phyloP scores from a whole-genome alignment of 2,797 vertebrate species.

The Cercopithecus neglectus region DNA sequence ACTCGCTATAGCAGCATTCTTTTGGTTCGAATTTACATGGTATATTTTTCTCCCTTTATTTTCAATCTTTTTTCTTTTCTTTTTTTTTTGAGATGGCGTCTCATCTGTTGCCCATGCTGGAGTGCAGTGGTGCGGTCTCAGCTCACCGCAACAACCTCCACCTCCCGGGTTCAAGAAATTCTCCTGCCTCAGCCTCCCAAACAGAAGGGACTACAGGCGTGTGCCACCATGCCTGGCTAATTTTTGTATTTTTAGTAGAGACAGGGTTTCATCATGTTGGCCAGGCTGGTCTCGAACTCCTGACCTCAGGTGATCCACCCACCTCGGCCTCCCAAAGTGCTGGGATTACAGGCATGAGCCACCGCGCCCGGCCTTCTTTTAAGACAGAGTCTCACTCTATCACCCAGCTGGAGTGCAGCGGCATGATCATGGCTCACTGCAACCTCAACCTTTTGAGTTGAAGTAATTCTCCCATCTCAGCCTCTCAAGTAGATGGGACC shows the following conservation, averaged over 20 bases:
- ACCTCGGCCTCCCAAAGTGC: background rate
- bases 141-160: background rate
- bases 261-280: accelerated
- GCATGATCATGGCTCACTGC: background rate
- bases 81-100: background rate
- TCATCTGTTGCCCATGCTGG: background rate
- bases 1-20: background rate
- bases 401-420: background rate
- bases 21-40: background rate
- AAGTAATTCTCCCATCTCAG: background rate
- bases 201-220: background rate
- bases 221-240: background rate
- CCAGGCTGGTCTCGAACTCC: background rate
- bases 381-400: background rate
- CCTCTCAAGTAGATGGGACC: background rate
- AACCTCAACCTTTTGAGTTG: background rate
- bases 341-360: background rate
- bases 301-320: background rate
- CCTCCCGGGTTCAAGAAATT: background rate
- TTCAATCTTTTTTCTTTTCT: background rate
- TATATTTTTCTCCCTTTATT: background rate
- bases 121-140: background rate
- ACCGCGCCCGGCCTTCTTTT: background rate
- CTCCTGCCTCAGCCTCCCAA: background rate
- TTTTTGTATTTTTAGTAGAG: background rate